phyloP scores from a whole-genome alignment of 2,888 invertebrate genomes.

The Smittia aterrima region DNA sequence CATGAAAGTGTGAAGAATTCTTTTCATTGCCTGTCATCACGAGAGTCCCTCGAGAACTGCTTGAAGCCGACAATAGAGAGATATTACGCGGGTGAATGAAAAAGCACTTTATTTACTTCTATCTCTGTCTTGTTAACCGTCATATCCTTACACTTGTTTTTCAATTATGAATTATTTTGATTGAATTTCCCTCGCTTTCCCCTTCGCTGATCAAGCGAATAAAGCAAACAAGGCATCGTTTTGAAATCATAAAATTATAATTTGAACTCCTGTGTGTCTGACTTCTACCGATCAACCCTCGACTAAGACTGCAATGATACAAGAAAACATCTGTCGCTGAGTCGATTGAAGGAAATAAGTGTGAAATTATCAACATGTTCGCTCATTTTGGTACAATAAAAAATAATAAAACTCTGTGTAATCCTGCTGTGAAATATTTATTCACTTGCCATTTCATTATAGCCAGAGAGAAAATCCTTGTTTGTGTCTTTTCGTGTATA shows the following conservation, averaged over 20 bases:
- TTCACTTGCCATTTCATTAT: slow-evolving; percentile 33
- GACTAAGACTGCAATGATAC: not conserved
- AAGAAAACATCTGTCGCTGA: slow-evolving; percentile 41
- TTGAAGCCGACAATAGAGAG: slow-evolving; percentile 5
- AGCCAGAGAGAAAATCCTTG: not conserved
- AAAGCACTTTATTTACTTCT: slow-evolving; percentile 41
- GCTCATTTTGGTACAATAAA: slow-evolving; percentile 35
- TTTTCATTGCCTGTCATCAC: slow-evolving; percentile 20
- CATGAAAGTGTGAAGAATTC: not conserved
- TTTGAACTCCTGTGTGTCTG: slow-evolving; percentile 12
- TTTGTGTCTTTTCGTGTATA: slow-evolving; percentile 25
- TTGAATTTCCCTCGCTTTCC: slow-evolving; percentile 25
- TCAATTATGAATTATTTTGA: slow-evolving; percentile 42
- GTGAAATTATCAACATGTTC: slow-evolving; percentile 42
- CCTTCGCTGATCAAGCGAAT: not conserved
- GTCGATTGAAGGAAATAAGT: slow-evolving; percentile 36
- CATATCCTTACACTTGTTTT: slow-evolving; percentile 39
- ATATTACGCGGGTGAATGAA: slow-evolving; percentile 41
- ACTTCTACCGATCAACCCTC: not conserved
- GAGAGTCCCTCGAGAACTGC: slow-evolving; percentile 24
- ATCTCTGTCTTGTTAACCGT: slow-evolving; percentile 32
- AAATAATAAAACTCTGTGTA: slow-evolving; percentile 40
- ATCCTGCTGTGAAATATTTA: slow-evolving; percentile 41
- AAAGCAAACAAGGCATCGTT: slow-evolving; percentile 20
- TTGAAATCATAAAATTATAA: slow-evolving; percentile 38